Percentiles rank a stretch among this genome's conserved stretches.
These are phyloP conservation scores for Rhinoderma darwinii DNA, from an alignment of 2,113 vertebrate species.

Conservation along the genomic window DNA sequence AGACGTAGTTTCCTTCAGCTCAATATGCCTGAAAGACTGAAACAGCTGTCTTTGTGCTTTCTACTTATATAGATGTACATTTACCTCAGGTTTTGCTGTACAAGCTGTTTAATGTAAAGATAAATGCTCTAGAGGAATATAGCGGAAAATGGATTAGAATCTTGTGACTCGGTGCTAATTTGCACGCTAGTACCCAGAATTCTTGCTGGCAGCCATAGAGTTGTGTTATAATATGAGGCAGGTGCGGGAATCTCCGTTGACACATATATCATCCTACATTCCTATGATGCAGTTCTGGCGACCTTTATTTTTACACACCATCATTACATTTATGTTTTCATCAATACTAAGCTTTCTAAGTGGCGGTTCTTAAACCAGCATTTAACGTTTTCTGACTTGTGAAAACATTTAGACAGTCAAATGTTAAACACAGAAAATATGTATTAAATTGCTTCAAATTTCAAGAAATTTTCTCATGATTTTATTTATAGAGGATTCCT, in stretches of 20 bases:
- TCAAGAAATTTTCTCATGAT: not conserved
- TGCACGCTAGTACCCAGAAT: conserved; percentile 3
- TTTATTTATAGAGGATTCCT: not conserved
- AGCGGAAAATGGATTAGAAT: conserved; percentile 22
- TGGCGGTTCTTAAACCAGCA: not conserved
- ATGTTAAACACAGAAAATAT: not conserved
- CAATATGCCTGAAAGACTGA: conserved; percentile 27
- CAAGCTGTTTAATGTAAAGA: conserved; percentile 42
- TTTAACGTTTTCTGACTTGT: conserved; percentile 19
- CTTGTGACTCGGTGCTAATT: conserved; percentile 6
- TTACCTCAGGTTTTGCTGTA: conserved; percentile 30
- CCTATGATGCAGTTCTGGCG: not conserved
- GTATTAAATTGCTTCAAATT: not conserved
- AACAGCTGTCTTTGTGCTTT: conserved; percentile 41
- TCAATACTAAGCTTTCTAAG: not conserved
- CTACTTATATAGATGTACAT: conserved; percentile 41
- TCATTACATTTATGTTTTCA: not conserved
- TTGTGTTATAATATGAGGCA: not conserved
- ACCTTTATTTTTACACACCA: not conserved
- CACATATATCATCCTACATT: not conserved
- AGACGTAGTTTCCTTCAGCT: conserved; percentile 29
- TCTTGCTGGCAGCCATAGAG: not conserved
- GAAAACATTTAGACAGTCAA: not conserved
- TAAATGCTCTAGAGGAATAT: conserved; percentile 29
- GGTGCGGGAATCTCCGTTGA: not conserved